Evolutionary conservation across 2,113 vertebrate species (phyloP).

Genomic region (Canis aureus): DNA sequence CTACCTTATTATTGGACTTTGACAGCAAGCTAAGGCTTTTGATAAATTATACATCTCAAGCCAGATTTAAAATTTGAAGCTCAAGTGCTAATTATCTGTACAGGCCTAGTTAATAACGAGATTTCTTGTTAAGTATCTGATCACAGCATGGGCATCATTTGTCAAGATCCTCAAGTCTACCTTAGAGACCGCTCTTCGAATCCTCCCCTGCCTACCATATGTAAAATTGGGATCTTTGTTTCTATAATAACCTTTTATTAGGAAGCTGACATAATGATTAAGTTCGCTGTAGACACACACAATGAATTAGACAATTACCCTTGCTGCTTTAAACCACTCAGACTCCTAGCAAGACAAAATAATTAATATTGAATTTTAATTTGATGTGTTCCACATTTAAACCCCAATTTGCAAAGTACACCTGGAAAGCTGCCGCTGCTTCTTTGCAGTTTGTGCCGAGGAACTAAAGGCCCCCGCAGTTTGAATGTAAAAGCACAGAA

Average conservation of each 20-base stretch:
- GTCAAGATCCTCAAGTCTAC: constrained; percentile 96
- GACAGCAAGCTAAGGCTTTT: constrained; percentile 96
- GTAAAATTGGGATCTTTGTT: constrained; percentile 99
- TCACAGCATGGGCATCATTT: constrained; percentile 98
- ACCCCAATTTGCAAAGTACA: constrained; percentile 97
- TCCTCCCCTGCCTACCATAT: constrained; percentile 98
- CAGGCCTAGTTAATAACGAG: constrained; percentile 99
- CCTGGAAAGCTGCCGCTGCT: constrained; percentile 95
- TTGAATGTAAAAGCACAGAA: constrained; percentile 90
- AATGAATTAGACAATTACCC: constrained; percentile 98
- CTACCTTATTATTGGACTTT: constrained; percentile 95
- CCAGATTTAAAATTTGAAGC: constrained; percentile 99
- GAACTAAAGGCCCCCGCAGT: constrained; percentile 94
- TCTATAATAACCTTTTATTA: constrained; percentile 99
- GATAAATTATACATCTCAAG: constrained; percentile 99
- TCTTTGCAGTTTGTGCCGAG: constrained; percentile 94
- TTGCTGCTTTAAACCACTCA: constrained; percentile 94
- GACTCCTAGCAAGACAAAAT: constrained; percentile 95
- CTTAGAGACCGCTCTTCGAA: constrained; percentile 95
- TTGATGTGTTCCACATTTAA: constrained; percentile 97
- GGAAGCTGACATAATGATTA: constrained; percentile 99
- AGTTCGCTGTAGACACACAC: constrained; percentile 95
- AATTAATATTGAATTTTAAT: constrained; percentile 99
- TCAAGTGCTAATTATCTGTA: constrained; percentile 99
- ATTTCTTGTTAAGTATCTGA: constrained; percentile 99